A percentile compares a stretch with the other conserved stretches of the same genome.
Conservation (phyloP, 2,113 vertebrate genomes). For the Myrmecobius fasciatus region DNA sequence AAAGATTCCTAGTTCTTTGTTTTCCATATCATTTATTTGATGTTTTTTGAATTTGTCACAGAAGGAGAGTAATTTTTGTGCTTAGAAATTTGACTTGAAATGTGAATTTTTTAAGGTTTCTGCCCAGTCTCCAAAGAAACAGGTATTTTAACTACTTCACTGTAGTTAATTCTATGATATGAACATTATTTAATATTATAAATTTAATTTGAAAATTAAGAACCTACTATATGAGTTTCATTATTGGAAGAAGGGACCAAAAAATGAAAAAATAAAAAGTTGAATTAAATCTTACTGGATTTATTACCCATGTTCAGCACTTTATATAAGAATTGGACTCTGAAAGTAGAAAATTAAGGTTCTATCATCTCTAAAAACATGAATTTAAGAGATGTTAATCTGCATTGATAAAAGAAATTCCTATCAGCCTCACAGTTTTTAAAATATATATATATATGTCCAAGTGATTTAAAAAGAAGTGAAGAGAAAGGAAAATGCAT, state of each 20-base stretch:
- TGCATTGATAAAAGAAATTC: no score
- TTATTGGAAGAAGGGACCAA: background rate
- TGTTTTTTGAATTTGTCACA: constrained; percentile 27
- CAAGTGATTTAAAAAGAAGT: no score
- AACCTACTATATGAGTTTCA: background rate
- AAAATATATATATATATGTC: no score
- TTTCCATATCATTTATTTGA: background rate
- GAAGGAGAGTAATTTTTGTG: constrained; percentile 18
- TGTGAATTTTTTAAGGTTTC: background rate
- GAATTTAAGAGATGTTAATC: no score
- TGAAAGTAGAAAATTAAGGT: constrained; percentile 7
- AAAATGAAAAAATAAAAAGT: constrained; percentile 36
- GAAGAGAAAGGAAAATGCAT: no score
- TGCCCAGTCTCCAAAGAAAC: background rate
- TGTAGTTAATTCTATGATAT: background rate
- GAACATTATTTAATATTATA: background rate
- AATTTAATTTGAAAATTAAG: background rate
- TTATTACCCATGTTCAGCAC: constrained; percentile 28
- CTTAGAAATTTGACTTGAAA: background rate
- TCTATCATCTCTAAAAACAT: no score
- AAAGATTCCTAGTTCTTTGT: constrained; percentile 1
- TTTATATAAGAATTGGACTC: background rate
- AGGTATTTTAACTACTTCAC: background rate
- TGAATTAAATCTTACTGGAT: constrained; percentile 1
- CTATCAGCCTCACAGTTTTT: no score